Evolutionary conservation across 92 coral and sea anemone genomes (phyloP), one percentile per base, ranked within the genome.

Genomic region (Hydrozoanthus gracilis): DNA sequence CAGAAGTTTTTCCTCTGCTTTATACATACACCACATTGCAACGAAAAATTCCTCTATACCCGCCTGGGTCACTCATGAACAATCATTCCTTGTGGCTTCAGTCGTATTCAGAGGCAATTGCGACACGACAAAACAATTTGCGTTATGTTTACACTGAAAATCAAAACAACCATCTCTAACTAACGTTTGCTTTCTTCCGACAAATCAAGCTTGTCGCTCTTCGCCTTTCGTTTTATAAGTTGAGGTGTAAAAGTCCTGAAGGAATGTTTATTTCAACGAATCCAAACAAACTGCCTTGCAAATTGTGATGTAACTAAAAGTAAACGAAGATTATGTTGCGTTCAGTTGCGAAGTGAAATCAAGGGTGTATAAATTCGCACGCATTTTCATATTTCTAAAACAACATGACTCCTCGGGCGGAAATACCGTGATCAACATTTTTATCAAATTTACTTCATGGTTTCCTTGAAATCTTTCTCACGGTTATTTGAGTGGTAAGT

Each of bases 51-150:
- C 60, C 58, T 45, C 17, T 73, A 64, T 9, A 46, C 84, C 47
- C 14, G 62, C 48, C 10, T 48, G 10, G 73, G 46, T 8, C 18
- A 9, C 58, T 5, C 4, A 61, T n/a, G 4, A 60, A 10, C 13
- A 11, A 48, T 2, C 50, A 52, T 76, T 46, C 18, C 5, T 8
- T 76, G n/a, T 54, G 66, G 17, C 27, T 47, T 51, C 7, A 17
- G 39, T 9, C 4, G 13, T 20, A 48, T 68, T 68, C 73, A 35
- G 51, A 16, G n/a, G 12, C 65, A 7, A 74, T 15, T 17, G 64
- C 45, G 64, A 51, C 44, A 75, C 60, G 66, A 76, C 82, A 20
- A 76, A 76, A 76, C 82, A 76, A 54, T 55, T 76, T 52, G 67
- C 82, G 66, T 76, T 48, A 20, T 76, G 67, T 76, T 76, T 76